Conservation (phyloP, 2,797 vertebrate genomes). For the Etheostoma perlongum region DNA sequence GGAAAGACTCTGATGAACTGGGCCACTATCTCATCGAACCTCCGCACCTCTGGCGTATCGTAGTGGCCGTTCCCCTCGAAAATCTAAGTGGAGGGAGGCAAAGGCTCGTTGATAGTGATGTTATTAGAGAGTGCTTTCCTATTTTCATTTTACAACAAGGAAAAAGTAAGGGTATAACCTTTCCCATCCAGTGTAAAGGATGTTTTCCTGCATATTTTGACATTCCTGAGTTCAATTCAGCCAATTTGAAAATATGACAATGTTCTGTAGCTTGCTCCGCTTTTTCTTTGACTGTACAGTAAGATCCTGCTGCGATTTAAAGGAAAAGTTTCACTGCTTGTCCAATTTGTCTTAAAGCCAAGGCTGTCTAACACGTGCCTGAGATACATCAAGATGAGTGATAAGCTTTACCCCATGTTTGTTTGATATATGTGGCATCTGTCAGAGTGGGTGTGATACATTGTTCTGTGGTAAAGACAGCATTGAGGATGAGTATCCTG, state of each 20-base stretch:
- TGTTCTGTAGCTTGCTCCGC: not conserved
- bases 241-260: constrained; percentile 7
- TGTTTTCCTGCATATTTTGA: constrained; percentile 22
- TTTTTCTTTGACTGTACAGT: constrained; percentile 15
- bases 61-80: constrained; percentile 99
- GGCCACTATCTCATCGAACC: constrained; percentile 92
- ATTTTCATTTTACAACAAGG: constrained; percentile 15
- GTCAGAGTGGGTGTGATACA: constrained; percentile 12
- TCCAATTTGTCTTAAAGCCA: constrained; percentile 33
- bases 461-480: constrained; percentile 7
- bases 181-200: not conserved
- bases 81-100: constrained; percentile 80
- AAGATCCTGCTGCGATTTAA: constrained; percentile 12
- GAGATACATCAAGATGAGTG: constrained; percentile 4
- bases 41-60: constrained; percentile 93
- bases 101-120: not conserved
- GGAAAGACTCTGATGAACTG: constrained; percentile 94
- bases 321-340: constrained; percentile 10
- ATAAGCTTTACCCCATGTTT: constrained; percentile 12
- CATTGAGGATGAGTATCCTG: not conserved
- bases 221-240: constrained; percentile 19
- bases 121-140: not conserved
- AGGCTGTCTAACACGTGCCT: constrained; percentile 9
- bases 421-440: constrained; percentile 21
- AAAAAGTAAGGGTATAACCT: constrained; percentile 8